Evolutionary conservation across 2,888 invertebrate species (phyloP), one percentile per base, ranked within the genome.

Genomic region (Seira sanloemensis): DNA sequence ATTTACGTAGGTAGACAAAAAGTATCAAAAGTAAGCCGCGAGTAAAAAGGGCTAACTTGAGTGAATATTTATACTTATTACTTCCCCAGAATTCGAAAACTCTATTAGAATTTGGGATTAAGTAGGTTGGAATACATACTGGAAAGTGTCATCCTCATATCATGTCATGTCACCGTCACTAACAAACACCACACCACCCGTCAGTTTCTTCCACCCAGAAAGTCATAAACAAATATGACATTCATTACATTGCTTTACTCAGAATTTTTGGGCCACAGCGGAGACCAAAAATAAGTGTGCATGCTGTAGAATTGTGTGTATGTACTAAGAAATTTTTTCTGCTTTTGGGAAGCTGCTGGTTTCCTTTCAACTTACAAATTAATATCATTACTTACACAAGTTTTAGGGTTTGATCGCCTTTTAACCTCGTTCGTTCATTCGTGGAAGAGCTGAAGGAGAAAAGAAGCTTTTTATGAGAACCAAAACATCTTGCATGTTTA

Each of bases 141-240:
- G 81, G 81, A 82, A 72, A 82, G 69, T 76, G 76, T 82, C 81
- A 82, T 71, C 72, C 16, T 24, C 7, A 16, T 23, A 71, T 82
- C 81, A 67, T 77, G 77, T 82, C 82, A 58, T 77, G 82, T 77
- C 77, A 72, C 66, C 82, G 54, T 37, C 37, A 37, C 37, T 37
- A 37, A 37, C 69, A 46, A 46, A 65, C 67, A 79, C 65, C 72
- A 73, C 68, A 77, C 77, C 77, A 81, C 81, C 69, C 81, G 76
- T 81, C 77, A 78, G 25, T 37, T 37, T 46, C 73, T 68, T 78
- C 83, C 74, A 77, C 77, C 69, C 65, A 24, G 37, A 67, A 5
- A 77, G 68, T 74, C 67, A 78, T 78, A 83, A 83, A 83, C 78
- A 83, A 83, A 73, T 83, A 74, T 78, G 83, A 78, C 74, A 78